Evolutionary conservation across 2,888 invertebrate species (phyloP).

Genomic region (Folsomia candida): DNA sequence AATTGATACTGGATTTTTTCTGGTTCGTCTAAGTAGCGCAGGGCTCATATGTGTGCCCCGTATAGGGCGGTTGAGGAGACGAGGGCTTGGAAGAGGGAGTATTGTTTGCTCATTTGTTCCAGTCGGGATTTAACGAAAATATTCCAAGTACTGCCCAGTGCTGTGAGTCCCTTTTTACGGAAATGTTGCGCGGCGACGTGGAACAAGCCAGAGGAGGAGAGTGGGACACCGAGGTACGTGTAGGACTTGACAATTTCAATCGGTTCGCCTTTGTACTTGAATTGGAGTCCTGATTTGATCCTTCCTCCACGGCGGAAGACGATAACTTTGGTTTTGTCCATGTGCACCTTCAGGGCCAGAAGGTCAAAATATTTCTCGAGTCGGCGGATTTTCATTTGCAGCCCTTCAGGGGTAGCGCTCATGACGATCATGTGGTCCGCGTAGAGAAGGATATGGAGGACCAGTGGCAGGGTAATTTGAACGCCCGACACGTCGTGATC

Average conservation of each 20-base stretch:
- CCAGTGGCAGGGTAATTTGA: background rate
- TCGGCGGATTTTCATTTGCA: constrained; percentile 26
- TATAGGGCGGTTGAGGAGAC: background rate
- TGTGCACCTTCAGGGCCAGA: constrained; percentile 14
- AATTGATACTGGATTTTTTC: background rate
- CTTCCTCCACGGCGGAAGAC: constrained; percentile 26
- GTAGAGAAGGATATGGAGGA: constrained; percentile 18
- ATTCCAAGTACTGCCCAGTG: background rate
- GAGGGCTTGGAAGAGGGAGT: background rate
- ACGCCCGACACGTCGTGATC: background rate
- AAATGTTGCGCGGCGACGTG: background rate
- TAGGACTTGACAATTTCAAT: constrained; percentile 24
- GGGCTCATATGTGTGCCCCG: background rate
- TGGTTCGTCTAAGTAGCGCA: background rate
- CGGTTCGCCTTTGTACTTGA: constrained; percentile 10
- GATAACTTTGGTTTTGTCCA: constrained; percentile 34
- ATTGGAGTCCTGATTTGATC: background rate
- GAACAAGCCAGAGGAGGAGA: constrained; percentile 5
- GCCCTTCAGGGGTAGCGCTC: background rate
- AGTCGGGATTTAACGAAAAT: no score
- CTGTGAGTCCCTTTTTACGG: background rate
- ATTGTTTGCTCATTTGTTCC: background rate
- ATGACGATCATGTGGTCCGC: constrained; percentile 33
- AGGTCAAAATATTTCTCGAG: constrained; percentile 16
- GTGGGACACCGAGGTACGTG: constrained; percentile 25